A percentile compares a stretch with the other conserved stretches of the same genome.
phyloP scores from a whole-genome alignment of 2,888 invertebrate genomes.

The Drosophila cognata region DNA sequence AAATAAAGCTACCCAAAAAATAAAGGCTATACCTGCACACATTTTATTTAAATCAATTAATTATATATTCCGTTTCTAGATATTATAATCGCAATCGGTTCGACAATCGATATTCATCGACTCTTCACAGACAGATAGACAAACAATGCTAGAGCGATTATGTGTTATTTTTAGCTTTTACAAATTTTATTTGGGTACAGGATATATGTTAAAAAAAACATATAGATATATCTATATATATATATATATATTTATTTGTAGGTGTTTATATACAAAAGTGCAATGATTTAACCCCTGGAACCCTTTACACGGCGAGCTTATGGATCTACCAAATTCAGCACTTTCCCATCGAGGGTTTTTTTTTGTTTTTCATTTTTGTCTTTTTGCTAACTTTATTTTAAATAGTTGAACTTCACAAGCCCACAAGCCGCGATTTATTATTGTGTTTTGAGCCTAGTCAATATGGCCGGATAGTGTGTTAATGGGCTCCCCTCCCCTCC shows the following conservation, averaged over 20 bases:
- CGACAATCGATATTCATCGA: slow-evolving; percentile 1
- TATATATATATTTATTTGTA: slow-evolving; percentile 32
- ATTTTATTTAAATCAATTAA: background rate
- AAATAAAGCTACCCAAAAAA: background rate
- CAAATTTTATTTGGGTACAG: background rate
- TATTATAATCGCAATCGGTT: background rate
- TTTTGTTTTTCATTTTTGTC: background rate
- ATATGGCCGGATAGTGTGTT: slow-evolving; percentile 23
- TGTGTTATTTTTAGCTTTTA: background rate
- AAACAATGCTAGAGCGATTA: background rate
- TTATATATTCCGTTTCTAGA: background rate
- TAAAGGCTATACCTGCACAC: background rate
- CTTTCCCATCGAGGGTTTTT: slow-evolving; percentile 12
- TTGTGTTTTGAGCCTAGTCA: slow-evolving; percentile 9
- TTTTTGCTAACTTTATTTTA: slow-evolving; percentile 19
- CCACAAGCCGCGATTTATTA: background rate
- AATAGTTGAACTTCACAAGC: background rate
- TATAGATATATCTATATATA: slow-evolving; percentile 19
- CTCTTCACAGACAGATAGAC: background rate
- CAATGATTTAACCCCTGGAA: slow-evolving; percentile 3
- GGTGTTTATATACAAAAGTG: slow-evolving; percentile 23
- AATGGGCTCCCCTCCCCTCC: background rate
- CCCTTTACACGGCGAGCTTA: slow-evolving; percentile 15
- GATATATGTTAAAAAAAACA: background rate
- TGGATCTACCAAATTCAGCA: slow-evolving; percentile 11